Conservation (phyloP, 2,888 invertebrate genomes). For the Teleiodes luculella region DNA sequence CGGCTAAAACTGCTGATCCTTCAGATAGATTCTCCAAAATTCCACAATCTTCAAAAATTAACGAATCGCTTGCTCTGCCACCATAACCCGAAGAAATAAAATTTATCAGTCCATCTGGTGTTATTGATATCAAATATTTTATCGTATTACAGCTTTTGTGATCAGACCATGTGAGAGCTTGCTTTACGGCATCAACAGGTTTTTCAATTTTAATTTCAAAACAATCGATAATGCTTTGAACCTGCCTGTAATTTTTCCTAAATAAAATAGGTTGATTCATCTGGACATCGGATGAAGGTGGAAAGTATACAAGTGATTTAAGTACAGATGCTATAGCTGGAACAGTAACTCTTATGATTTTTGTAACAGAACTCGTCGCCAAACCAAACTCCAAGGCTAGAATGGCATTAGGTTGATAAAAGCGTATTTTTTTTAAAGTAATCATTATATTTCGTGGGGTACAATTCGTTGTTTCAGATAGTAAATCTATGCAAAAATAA, state of each 20-base stretch:
- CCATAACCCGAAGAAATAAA: conserved; percentile 10
- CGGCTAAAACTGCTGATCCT: neutral
- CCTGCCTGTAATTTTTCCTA: conserved; percentile 17
- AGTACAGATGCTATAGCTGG: neutral
- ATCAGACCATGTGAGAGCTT: conserved; percentile 31
- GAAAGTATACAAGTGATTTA: conserved; percentile 3
- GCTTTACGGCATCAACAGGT: conserved; percentile 27
- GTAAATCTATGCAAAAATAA: neutral
- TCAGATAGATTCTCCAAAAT: neutral
- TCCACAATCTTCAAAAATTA: conserved; percentile 10
- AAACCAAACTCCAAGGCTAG: conserved; percentile 8
- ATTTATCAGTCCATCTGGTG: conserved; percentile 5
- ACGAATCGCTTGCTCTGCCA: conserved; percentile 8
- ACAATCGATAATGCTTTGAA: conserved; percentile 26
- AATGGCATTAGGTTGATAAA: conserved; percentile 2
- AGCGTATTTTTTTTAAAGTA: neutral
- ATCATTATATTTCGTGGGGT: neutral
- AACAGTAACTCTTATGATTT: conserved; percentile 1
- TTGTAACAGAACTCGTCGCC: neutral
- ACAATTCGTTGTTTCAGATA: conserved; percentile 2
- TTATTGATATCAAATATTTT: conserved; percentile 18
- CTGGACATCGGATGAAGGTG: conserved; percentile 11
- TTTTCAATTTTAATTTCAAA: conserved; percentile 33
- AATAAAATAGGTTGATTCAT: conserved; percentile 20
- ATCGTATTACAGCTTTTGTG: conserved; percentile 29